Percentiles rank a stretch among this genome's conserved stretches.
phyloP scores from a whole-genome alignment of 2,888 invertebrate genomes.

The Mongoloraphidia duomilia region DNA sequence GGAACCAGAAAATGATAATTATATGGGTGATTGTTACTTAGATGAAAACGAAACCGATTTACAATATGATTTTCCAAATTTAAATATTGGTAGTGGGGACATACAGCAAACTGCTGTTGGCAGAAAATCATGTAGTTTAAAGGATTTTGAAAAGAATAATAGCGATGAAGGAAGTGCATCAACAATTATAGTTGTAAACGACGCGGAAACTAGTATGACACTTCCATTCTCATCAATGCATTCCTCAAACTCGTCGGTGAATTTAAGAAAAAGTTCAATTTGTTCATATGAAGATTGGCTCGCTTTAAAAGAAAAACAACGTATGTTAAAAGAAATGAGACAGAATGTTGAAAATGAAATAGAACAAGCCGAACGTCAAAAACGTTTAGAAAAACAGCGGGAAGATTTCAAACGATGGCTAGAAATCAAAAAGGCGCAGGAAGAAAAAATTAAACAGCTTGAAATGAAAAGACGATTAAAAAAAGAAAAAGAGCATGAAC shows the following conservation, averaged over 20 bases:
- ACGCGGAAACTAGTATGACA: no score
- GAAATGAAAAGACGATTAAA: not conserved
- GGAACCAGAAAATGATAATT: slow-evolving; percentile 24
- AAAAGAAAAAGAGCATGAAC: not conserved
- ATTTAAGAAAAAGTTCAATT: not conserved
- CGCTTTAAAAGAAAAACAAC: not conserved
- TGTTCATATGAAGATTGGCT: slow-evolving; percentile 3
- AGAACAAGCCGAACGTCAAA: not conserved
- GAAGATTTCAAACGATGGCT: slow-evolving; percentile 5
- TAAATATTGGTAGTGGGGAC: no score
- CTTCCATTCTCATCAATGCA: no score
- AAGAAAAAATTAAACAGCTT: not conserved
- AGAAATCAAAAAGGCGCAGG: not conserved
- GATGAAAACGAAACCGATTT: not conserved
- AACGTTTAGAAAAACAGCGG: not conserved
- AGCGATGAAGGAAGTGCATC: no score
- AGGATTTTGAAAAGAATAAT: no score
- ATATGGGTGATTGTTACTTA: not conserved
- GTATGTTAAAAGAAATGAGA: not conserved
- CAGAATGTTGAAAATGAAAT: not conserved
- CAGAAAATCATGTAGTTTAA: no score
- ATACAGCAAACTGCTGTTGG: no score
- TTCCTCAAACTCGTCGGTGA: slow-evolving; percentile 3
- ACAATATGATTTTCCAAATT: not conserved
- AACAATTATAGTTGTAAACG: no score